phyloP scores from a whole-genome alignment of 2,888 invertebrate species.

The Drosophila putrida region DNA sequence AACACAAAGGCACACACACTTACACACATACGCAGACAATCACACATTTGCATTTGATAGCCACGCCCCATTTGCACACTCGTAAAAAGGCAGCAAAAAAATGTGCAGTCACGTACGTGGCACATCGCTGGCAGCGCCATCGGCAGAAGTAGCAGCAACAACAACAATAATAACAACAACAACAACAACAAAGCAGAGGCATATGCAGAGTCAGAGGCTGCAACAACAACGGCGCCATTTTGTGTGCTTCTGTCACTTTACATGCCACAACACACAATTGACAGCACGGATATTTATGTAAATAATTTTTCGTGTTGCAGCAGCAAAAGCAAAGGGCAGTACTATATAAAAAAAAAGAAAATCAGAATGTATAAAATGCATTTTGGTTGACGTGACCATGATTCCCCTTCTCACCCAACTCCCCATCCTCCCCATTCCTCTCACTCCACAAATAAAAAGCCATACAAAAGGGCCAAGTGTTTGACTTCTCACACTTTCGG shows the following conservation, averaged over 20 bases:
- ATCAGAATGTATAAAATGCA: slow-evolving; percentile 61
- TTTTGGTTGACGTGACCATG: slow-evolving; percentile 76
- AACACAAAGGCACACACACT: slow-evolving; percentile 21
- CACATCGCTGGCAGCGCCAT: slow-evolving; percentile 27
- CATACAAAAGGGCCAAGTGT: slow-evolving; percentile 27
- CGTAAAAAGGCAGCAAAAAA: slow-evolving; percentile 62
- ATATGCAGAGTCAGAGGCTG: slow-evolving; percentile 11
- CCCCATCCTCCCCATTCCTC: not conserved
- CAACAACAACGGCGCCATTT: slow-evolving; percentile 67
- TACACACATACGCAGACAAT: slow-evolving; percentile 33
- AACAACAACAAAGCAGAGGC: not conserved
- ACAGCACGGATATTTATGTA: slow-evolving; percentile 78
- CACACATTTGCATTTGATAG: slow-evolving; percentile 74
- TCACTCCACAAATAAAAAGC: slow-evolving; percentile 24
- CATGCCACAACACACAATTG: slow-evolving; percentile 80
- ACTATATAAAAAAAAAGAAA: slow-evolving; percentile 41
- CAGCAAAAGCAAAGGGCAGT: slow-evolving; percentile 45
- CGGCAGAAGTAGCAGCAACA: slow-evolving; percentile 26
- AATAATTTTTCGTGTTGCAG: slow-evolving; percentile 77
- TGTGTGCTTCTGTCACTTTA: slow-evolving; percentile 80
- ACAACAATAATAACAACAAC: slow-evolving; percentile 18
- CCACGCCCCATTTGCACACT: slow-evolving; percentile 68
- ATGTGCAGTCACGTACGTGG: slow-evolving; percentile 71
- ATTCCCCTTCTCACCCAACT: slow-evolving; percentile 8
- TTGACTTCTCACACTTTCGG: slow-evolving; percentile 42